Percentiles rank a stretch among this genome's conserved stretches.
Conservation (phyloP, 2,113 vertebrate species). For the Xenopus laevis region DNA sequence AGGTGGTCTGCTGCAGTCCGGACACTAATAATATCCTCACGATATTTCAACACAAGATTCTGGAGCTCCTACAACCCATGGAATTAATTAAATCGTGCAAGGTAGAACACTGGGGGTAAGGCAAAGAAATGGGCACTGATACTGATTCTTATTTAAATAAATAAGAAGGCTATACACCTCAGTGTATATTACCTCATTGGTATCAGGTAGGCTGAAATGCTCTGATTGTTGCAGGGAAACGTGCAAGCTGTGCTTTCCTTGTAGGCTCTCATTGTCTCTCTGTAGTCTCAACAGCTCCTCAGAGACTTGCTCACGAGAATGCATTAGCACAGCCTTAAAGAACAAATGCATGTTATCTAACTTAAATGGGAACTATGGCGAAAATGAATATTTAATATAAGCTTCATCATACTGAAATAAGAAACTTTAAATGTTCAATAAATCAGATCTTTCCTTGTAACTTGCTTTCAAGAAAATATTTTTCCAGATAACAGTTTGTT, state of each 20-base stretch:
- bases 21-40: constrained; percentile 75
- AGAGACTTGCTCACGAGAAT: constrained; percentile 87
- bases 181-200: constrained; percentile 69
- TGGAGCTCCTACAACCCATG: constrained; percentile 77
- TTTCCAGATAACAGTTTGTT: too few relatives aligned
- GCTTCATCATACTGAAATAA: too few relatives aligned
- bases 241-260: constrained; percentile 87
- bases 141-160: too few relatives aligned
- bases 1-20: constrained; percentile 86
- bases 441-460: too few relatives aligned
- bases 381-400: too few relatives aligned
- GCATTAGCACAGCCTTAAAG: constrained; percentile 81
- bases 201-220: constrained; percentile 80
- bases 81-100: background rate
- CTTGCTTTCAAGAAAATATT: too few relatives aligned
- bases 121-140: too few relatives aligned
- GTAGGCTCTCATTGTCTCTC: constrained; percentile 93
- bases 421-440: too few relatives aligned
- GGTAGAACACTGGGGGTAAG: too few relatives aligned
- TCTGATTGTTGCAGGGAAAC: constrained; percentile 83
- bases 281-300: constrained; percentile 88
- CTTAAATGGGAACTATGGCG: too few relatives aligned
- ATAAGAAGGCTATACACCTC: too few relatives aligned
- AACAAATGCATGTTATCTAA: background rate
- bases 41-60: constrained; percentile 71